A percentile compares a stretch with the other conserved stretches of the same genome.
These are phyloP conservation scores for Ptyas mucosa DNA, from an alignment of 2,113 vertebrate genomes.

Conservation along the genomic window DNA sequence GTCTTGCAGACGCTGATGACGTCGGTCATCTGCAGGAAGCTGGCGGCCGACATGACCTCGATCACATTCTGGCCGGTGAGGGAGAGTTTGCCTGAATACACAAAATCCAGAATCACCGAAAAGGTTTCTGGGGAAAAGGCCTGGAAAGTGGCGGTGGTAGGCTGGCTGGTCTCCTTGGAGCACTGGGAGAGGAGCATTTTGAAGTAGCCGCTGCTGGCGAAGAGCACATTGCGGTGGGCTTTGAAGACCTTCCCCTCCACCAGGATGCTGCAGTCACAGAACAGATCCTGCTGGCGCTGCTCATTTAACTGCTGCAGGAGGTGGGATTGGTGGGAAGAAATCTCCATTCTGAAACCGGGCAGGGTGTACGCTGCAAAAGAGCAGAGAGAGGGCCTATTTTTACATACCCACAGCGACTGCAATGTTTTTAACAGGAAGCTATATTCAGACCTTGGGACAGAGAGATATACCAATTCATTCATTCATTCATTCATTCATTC, in stretches of 20 bases:
- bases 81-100: conserved; percentile 92
- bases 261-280: conserved; percentile 92
- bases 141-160: conserved; percentile 87
- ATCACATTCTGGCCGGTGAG: conserved; percentile 92
- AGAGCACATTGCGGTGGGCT: conserved; percentile 93
- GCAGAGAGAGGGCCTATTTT: background rate
- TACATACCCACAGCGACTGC: accelerated
- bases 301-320: conserved; percentile 91
- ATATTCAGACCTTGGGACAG: background rate
- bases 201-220: conserved; percentile 95
- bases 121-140: conserved; percentile 91
- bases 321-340: conserved; percentile 89
- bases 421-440: background rate
- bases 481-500: background rate
- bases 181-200: conserved; percentile 93
- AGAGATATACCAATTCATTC: background rate
- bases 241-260: conserved; percentile 93
- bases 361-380: conserved; percentile 3
- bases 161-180: conserved; percentile 75
- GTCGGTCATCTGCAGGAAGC: conserved; percentile 97
- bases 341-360: conserved; percentile 77
- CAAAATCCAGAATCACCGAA: conserved; percentile 91
- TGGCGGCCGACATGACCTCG: conserved; percentile 97
- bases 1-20: conserved; percentile 94
- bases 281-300: conserved; percentile 88